Conservation (phyloP, 2,797 vertebrate genomes). For the Sorex maritimensis region DNA sequence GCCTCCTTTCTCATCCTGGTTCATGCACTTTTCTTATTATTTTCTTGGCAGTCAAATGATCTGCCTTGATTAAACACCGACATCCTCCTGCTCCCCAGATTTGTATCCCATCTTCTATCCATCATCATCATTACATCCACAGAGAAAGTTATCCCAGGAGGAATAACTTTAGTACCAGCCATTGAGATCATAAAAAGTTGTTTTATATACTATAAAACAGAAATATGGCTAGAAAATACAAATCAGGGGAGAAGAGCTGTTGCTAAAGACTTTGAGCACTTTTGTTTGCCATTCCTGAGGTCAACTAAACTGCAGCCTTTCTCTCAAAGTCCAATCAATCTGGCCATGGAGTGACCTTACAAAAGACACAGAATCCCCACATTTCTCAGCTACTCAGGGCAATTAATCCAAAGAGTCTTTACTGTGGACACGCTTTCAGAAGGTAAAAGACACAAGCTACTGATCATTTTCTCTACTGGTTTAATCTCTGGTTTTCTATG, state of each 20-base stretch:
- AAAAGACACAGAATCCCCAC: neutral
- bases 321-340: neutral
- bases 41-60: neutral
- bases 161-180: neutral
- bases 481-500: conserved; percentile 28
- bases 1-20: neutral
- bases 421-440: neutral
- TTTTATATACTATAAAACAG: conserved; percentile 29
- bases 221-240: neutral
- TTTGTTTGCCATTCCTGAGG: neutral
- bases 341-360: neutral
- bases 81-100: neutral
- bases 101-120: neutral
- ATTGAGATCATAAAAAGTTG: neutral
- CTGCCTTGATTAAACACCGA: neutral
- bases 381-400: neutral
- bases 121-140: neutral
- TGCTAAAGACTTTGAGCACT: too few relatives aligned
- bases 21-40: neutral
- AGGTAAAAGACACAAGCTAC: neutral
- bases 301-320: neutral
- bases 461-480: neutral
- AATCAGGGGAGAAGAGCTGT: neutral
- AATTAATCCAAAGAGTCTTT: neutral
- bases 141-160: neutral